phyloP scores from a whole-genome alignment of 2,888 invertebrate species.

The Cosmopolites sordidus region DNA sequence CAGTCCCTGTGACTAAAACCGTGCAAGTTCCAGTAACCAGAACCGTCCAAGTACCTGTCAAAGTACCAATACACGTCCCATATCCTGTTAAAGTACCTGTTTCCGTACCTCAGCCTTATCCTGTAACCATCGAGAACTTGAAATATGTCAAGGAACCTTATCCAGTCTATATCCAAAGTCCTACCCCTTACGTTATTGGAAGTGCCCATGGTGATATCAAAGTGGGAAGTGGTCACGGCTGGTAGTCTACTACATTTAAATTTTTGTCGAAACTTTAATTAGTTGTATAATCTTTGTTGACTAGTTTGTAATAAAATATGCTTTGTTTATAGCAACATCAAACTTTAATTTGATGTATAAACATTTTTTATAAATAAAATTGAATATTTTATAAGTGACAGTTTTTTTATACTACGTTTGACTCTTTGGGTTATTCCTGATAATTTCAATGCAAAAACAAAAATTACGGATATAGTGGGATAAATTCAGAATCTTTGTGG shows the following conservation, averaged over 20 bases:
- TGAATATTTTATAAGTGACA: too few species aligned
- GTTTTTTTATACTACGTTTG: too few species aligned
- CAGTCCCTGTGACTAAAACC: slow-evolving; percentile 55
- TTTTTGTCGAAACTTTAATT: not conserved
- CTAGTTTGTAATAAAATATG: slow-evolving; percentile 6
- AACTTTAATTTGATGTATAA: too few species aligned
- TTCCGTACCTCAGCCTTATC: slow-evolving; percentile 38
- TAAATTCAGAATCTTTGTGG: too few species aligned
- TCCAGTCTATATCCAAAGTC: slow-evolving; percentile 15
- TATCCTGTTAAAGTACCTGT: slow-evolving; percentile 40
- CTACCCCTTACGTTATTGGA: not conserved
- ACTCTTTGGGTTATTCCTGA: too few species aligned
- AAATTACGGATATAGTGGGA: too few species aligned
- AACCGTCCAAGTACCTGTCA: slow-evolving; percentile 46
- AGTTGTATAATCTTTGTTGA: slow-evolving; percentile 1
- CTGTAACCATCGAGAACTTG: slow-evolving; percentile 47
- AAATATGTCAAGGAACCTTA: slow-evolving; percentile 24
- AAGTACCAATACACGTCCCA: slow-evolving; percentile 44
- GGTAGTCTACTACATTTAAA: slow-evolving; percentile 6
- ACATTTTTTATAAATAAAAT: too few species aligned
- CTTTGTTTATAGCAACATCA: too few species aligned
- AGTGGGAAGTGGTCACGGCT: slow-evolving; percentile 11
- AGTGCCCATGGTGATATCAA: slow-evolving; percentile 14
- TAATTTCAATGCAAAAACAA: too few species aligned
- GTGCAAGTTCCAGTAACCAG: slow-evolving; percentile 51